phyloP scores from a whole-genome alignment of 2,113 vertebrate genomes.

The Indicator maculatus region DNA sequence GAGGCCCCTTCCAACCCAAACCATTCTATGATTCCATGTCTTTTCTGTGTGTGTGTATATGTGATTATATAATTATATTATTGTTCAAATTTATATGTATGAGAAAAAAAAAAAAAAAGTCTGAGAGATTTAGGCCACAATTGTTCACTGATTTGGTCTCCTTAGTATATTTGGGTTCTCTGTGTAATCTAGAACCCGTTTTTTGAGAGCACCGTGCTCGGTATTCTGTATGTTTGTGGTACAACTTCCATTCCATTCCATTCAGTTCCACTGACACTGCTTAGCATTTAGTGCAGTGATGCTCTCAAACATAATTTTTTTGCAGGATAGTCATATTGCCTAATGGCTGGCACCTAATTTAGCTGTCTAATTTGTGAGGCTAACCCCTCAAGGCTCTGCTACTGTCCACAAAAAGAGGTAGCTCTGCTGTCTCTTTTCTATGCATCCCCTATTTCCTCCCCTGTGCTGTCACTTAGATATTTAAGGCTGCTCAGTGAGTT shows the following conservation, averaged over 20 bases:
- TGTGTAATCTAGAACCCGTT: not conserved
- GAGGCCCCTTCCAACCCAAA: too few species aligned
- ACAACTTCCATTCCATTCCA: not conserved
- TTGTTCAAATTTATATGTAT: not conserved
- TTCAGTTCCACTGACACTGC: not conserved
- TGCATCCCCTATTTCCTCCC: not conserved
- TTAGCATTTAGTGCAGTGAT: not conserved
- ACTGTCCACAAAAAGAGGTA: not conserved
- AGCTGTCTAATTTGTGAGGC: slow-evolving; percentile 14
- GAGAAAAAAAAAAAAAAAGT: not conserved
- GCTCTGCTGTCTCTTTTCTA: not conserved
- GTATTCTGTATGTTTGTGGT: not conserved
- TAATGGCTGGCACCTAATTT: slow-evolving; percentile 15
- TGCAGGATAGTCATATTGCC: slow-evolving; percentile 5
- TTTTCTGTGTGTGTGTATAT: not conserved
- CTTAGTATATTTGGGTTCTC: not conserved
- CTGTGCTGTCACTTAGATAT: not conserved
- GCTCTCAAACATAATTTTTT: slow-evolving; percentile 1
- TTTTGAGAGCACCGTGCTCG: not conserved
- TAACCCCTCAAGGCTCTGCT: slow-evolving; percentile 7
- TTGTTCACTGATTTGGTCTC: not conserved
- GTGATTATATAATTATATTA: not conserved
- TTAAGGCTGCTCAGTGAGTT: not conserved
- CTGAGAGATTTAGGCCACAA: not conserved
- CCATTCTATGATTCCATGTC: not conserved